Percentiles rank a stretch among this genome's conserved stretches.
phyloP scores from a whole-genome alignment of 2,888 invertebrate species.

The Phalera bucephala region DNA sequence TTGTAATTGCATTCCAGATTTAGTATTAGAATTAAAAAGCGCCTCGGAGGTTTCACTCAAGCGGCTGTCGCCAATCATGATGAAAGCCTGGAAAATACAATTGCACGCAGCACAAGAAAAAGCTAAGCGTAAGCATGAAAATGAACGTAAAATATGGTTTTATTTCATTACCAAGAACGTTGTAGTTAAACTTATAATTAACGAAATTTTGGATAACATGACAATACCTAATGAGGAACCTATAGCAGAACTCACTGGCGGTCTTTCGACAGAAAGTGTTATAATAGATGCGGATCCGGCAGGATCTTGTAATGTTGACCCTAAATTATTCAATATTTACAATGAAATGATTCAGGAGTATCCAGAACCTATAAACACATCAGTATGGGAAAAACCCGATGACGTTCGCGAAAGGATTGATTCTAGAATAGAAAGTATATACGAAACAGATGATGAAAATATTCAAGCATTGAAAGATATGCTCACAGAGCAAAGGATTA shows the following conservation, averaged over 20 bases:
- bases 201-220: constrained; percentile 52
- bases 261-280: constrained; percentile 54
- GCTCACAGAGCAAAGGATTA: constrained; percentile 67
- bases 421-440: constrained; percentile 64
- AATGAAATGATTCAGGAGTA: constrained; percentile 62
- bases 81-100: constrained; percentile 66
- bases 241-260: constrained; percentile 3
- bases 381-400: constrained; percentile 74
- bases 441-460: constrained; percentile 68
- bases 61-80: constrained; percentile 53
- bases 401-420: constrained; percentile 71
- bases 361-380: constrained; percentile 74
- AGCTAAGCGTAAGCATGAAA: constrained; percentile 41
- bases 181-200: constrained; percentile 51
- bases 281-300: constrained; percentile 71
- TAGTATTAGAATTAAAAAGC: constrained; percentile 77
- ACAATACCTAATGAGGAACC: constrained; percentile 26
- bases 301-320: constrained; percentile 55
- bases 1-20: constrained; percentile 81
- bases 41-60: constrained; percentile 49
- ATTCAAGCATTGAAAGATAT: constrained; percentile 59
- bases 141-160: constrained; percentile 50
- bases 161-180: constrained; percentile 51
- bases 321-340: constrained; percentile 54
- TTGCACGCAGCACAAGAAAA: constrained; percentile 54